Conservation (phyloP, 2,888 invertebrate genomes). For the Drosophila formosana region DNA sequence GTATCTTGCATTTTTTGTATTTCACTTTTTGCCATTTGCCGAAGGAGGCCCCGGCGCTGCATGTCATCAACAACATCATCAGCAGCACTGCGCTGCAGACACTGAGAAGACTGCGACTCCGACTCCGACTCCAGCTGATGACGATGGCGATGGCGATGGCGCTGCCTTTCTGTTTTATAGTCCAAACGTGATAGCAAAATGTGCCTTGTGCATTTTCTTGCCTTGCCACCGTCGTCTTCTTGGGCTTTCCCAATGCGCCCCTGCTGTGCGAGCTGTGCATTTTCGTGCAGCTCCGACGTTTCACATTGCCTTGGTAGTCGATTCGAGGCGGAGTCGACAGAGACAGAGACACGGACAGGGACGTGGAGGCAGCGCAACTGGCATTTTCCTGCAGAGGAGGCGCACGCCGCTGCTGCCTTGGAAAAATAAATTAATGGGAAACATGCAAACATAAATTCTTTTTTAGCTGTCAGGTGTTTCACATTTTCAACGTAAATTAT, state of each 20-base stretch:
- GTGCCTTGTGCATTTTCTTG: constrained; percentile 50
- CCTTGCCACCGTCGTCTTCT: constrained; percentile 18
- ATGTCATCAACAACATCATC: constrained; percentile 78
- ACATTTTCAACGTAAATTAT: constrained; percentile 80
- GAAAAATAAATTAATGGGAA: constrained; percentile 82
- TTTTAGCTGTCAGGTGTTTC: constrained; percentile 82
- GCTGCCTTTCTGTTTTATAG: constrained; percentile 68
- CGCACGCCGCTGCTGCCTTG: constrained; percentile 35
- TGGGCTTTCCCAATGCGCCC: constrained; percentile 41
- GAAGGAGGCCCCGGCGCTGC: constrained; percentile 67
- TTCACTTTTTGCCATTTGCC: constrained; percentile 57
- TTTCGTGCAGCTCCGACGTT: constrained; percentile 42
- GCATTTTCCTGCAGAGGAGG: constrained; percentile 51
- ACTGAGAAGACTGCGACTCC: constrained; percentile 6
- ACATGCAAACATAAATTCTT: constrained; percentile 83
- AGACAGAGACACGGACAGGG: no score
- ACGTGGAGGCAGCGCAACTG: constrained; percentile 12
- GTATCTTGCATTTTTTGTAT: constrained; percentile 1
- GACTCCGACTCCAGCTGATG: constrained; percentile 37
- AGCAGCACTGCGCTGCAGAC: constrained; percentile 45
- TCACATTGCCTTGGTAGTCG: not conserved
- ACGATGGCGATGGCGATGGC: constrained; percentile 41
- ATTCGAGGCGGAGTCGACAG: not conserved
- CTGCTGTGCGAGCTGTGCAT: constrained; percentile 36
- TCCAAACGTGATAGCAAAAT: constrained; percentile 77